Evolutionary conservation across 2,888 invertebrate genomes (phyloP).

Genomic region (Miltochrista miniata): DNA sequence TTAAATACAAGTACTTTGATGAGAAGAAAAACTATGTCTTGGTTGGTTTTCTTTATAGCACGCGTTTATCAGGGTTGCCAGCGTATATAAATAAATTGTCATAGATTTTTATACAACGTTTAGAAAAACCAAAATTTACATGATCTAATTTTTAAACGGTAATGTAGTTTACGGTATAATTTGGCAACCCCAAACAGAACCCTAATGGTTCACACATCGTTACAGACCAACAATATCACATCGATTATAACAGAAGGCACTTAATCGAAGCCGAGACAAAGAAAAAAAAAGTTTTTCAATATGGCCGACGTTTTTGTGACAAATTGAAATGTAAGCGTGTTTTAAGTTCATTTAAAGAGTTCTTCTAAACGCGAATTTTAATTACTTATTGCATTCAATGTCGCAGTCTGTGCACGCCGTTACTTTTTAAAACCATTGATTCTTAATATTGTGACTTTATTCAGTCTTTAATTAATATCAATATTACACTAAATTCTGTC

Average conservation of each 20-base stretch:
- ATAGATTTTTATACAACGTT: neutral
- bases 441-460: conserved; percentile 10
- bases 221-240: neutral
- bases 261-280: neutral
- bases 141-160: no score
- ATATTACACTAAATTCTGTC: conserved; percentile 7
- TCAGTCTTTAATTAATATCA: conserved; percentile 14
- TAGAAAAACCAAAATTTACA: no score
- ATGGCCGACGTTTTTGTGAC: no score
- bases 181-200: conserved; percentile 1
- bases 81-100: neutral
- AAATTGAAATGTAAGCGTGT: no score
- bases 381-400: conserved; percentile 1
- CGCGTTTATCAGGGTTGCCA: conserved; percentile 11
- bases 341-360: neutral
- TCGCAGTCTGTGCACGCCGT: conserved; percentile 1
- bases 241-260: neutral
- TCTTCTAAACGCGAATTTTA: neutral
- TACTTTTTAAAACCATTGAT: conserved; percentile 6
- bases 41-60: conserved; percentile 26
- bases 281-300: no score
- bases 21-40: conserved; percentile 35
- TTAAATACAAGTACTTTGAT: conserved; percentile 32
- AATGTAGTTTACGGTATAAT: neutral
- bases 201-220: conserved; percentile 1